Base-by-base conservation (phyloP, 1,140 invertebrate genomes). In the Heterodera carotae region DNA sequence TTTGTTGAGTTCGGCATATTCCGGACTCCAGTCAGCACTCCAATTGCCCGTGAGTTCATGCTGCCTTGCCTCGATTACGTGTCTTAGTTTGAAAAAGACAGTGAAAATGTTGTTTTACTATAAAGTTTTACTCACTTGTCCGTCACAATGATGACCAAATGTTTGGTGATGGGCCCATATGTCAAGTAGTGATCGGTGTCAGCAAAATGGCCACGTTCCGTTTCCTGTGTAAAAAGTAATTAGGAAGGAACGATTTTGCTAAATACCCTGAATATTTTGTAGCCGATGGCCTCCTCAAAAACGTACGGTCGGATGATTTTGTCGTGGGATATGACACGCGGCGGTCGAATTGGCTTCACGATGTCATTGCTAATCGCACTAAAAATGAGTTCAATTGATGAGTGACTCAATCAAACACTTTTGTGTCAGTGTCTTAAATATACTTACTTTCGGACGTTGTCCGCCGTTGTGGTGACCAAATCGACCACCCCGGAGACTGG, bases 401-500 rank as follows among this genome's bases (percentile, higher is more conserved):
- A n/a, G n/a, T n/a, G n/a, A n/a, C n/a, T n/a, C n/a, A n/a, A n/a
- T n/a, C n/a, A n/a, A n/a, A n/a, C n/a, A n/a, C n/a, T n/a, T 56
- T 15, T 34, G 31, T 18, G 2, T 43, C 31, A 34, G 2, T 48
- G 22, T 56, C 22, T 18, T 34, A n/a, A 22, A 36, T 69, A 79
- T 43, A 67, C 82, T 43, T 89, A 93, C 93, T 92, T 92, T 89
- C 93, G 94, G 8, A 97, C 93, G 56, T 93, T 93, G 83, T 94
- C 94, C 67, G 99, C 92, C 29, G 95, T 96, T 76, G 94, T 94
- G 88, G 93, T 95, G 6, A 96, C 95, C 90, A 99, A 98, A 90
- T 99, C 97, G 64, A 98, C 93, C 71, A 98, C 92, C 25, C 97
- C 96, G 70, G 94, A 94, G 12, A 94, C 95, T 67, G 97, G 97